A percentile compares a stretch with the other conserved stretches of the same genome.
Evolutionary conservation across 2,113 vertebrate genomes (phyloP).

Genomic region (Tor tambroides): DNA sequence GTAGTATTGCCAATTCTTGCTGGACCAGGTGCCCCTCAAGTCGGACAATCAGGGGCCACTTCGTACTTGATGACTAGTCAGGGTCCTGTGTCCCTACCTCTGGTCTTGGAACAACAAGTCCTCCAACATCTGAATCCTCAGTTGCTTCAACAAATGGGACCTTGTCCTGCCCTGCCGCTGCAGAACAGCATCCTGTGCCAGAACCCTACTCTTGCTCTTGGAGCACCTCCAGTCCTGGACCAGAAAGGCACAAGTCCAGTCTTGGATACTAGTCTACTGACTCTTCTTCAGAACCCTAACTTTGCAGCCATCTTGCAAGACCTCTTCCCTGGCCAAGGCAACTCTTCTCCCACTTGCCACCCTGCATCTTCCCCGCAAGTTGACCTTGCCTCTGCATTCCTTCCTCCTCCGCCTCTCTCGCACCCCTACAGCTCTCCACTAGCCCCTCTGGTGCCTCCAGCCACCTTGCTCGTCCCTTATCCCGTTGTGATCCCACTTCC

Average conservation of each 20-base stretch:
- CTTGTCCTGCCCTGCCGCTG: slow-evolving; percentile 78
- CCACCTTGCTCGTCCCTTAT: slow-evolving; percentile 93
- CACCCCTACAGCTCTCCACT: slow-evolving; percentile 86
- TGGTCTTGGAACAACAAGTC: slow-evolving; percentile 94
- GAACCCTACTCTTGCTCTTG: slow-evolving; percentile 74
- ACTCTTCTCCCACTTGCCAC: slow-evolving; percentile 79
- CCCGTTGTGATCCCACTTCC: slow-evolving; percentile 93
- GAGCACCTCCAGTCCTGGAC: slow-evolving; percentile 83
- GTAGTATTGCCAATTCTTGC: slow-evolving; percentile 94
- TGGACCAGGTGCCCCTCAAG: slow-evolving; percentile 81
- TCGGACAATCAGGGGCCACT: slow-evolving; percentile 79
- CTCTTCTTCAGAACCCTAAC: slow-evolving; percentile 86
- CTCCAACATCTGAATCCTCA: slow-evolving; percentile 93
- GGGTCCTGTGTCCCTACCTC: slow-evolving; percentile 87
- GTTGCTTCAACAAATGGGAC: slow-evolving; percentile 79
- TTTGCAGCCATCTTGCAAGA: slow-evolving; percentile 93
- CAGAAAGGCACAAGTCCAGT: slow-evolving; percentile 81
- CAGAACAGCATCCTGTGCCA: slow-evolving; percentile 83
- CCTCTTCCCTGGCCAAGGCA: slow-evolving; percentile 83
- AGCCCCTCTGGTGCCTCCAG: slow-evolving; percentile 89
- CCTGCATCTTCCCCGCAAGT: slow-evolving; percentile 70
- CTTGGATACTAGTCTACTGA: slow-evolving; percentile 84
- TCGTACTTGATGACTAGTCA: slow-evolving; percentile 92
- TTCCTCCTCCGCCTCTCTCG: slow-evolving; percentile 73
- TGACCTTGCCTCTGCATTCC: slow-evolving; percentile 73